Conservation (phyloP, 2,797 vertebrate species). For the Megaceryle alcyon region DNA sequence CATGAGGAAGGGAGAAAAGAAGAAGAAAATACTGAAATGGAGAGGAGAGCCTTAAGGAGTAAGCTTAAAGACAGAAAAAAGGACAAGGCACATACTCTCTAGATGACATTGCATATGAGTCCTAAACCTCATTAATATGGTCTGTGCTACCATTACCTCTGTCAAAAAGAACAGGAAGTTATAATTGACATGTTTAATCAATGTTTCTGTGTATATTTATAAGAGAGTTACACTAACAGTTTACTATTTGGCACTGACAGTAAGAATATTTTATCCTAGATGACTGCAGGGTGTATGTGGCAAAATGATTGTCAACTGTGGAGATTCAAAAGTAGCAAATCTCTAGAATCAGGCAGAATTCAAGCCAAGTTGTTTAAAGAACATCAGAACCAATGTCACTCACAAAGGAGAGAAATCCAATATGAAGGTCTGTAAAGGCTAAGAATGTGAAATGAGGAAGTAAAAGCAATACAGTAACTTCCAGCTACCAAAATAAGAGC, state of each 20-base stretch:
- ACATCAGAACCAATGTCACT: conserved; percentile 5
- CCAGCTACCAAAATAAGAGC: fast-evolving
- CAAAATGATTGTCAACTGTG: conserved; percentile 50
- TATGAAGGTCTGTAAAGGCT: not conserved
- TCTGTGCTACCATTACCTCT: not conserved
- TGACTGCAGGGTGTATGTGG: conserved; percentile 14
- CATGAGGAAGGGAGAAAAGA: not conserved
- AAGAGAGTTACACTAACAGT: not conserved
- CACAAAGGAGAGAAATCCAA: not conserved
- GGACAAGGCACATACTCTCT: not conserved
- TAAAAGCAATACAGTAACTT: not conserved
- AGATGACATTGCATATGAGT: not conserved
- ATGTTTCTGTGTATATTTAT: not conserved
- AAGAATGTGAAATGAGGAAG: not conserved
- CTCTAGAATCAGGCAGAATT: conserved; percentile 44
- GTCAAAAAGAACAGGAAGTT: not conserved
- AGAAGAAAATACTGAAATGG: not conserved
- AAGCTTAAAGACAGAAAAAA: not conserved
- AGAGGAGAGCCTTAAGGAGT: not conserved
- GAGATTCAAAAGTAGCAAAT: conserved; percentile 47
- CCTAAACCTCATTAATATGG: not conserved
- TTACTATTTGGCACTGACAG: conserved; percentile 18
- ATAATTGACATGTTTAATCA: conserved; percentile 1
- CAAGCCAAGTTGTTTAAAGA: conserved; percentile 28
- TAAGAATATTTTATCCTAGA: conserved; percentile 44